Evolutionary conservation across 2,113 vertebrate genomes (phyloP), one percentile per base, ranked within the genome.

Genomic region (Microtus pennsylvanicus): DNA sequence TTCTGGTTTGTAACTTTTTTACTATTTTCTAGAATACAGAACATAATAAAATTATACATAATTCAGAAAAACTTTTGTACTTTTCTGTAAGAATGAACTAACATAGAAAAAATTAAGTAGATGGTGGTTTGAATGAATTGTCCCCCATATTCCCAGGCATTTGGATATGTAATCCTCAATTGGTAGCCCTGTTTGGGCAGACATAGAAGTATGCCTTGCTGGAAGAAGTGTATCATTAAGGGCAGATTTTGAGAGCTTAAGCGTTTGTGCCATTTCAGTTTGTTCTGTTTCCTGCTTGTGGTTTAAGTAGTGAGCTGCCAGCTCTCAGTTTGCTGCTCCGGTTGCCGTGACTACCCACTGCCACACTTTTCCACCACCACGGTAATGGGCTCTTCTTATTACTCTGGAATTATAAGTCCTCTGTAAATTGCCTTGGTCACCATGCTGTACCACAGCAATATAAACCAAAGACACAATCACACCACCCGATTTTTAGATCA

Each of bases 31-130:
- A 80, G 55, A 86, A 91, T n/a, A 93, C 26, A 38, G 33, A 85
- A 80, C 30, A 65, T 26, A 76, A 58, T 96, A 50, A 88, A 94
- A 85, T 77, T 89, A 22, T 74, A 52, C 3, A 35, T 33, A 82
- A 87, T 74, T 95, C 82, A 87, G n/a, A 95, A 22, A 94, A 70
- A 52, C n/a, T n/a, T 42, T 88, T 88, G 21, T 50, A 86, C 42
- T 96, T 95, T 90, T 65, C 65, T 58, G 22, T 90, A 87, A 74
- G 61, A 96, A 92, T 90, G 52, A 94, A 65, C 26, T 65, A 93
- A 90, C 22, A 90, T 61, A 55, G 63, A 94, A 92, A 75, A 94
- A 95, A 93, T 77, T 75, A 93, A 94, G 87, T 65, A 90, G 72
- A 70, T 86, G 21, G 35, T n/a, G 55, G 80, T 13, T 82, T 61